Evolutionary conservation across 2,797 vertebrate genomes (phyloP).

Genomic region (Botia kubotai): DNA sequence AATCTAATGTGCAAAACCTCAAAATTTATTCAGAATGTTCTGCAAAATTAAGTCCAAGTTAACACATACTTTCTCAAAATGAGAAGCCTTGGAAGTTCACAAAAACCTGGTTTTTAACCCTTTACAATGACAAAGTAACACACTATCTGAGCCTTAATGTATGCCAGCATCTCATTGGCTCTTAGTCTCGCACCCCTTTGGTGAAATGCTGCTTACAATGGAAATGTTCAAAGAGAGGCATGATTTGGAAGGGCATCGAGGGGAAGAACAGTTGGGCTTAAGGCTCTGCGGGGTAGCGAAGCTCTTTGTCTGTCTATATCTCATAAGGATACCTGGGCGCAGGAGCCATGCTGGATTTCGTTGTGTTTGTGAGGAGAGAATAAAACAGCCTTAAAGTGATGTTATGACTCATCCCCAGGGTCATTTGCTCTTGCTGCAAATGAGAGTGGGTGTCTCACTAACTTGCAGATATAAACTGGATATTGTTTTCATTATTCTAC

Average conservation of each 20-base stretch:
- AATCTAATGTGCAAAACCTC: neutral
- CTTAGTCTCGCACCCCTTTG: slow-evolving; percentile 4
- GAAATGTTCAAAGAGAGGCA: slow-evolving; percentile 36
- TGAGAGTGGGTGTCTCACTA: slow-evolving; percentile 83
- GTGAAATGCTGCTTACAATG: slow-evolving; percentile 35
- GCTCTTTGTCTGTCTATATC: slow-evolving; percentile 38
- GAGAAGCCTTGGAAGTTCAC: neutral
- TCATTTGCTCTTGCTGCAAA: slow-evolving; percentile 84
- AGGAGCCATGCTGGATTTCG: slow-evolving; percentile 69
- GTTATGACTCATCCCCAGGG: slow-evolving; percentile 80
- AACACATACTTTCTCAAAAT: neutral
- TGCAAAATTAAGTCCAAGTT: neutral
- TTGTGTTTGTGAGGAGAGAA: slow-evolving; percentile 66
- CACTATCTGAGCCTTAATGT: neutral
- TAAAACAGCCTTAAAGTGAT: slow-evolving; percentile 71
- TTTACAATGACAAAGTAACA: neutral
- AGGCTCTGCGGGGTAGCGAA: slow-evolving; percentile 1
- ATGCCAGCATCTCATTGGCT: slow-evolving; percentile 4
- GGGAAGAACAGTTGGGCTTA: slow-evolving; percentile 19
- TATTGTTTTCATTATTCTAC: slow-evolving; percentile 79
- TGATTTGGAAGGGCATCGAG: slow-evolving; percentile 36
- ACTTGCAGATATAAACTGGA: slow-evolving; percentile 79
- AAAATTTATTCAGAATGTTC: neutral
- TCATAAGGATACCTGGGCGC: slow-evolving; percentile 56
- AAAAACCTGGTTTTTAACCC: neutral